phyloP scores from a whole-genome alignment of 2,888 invertebrate genomes.

The Tupiocoris notatus region DNA sequence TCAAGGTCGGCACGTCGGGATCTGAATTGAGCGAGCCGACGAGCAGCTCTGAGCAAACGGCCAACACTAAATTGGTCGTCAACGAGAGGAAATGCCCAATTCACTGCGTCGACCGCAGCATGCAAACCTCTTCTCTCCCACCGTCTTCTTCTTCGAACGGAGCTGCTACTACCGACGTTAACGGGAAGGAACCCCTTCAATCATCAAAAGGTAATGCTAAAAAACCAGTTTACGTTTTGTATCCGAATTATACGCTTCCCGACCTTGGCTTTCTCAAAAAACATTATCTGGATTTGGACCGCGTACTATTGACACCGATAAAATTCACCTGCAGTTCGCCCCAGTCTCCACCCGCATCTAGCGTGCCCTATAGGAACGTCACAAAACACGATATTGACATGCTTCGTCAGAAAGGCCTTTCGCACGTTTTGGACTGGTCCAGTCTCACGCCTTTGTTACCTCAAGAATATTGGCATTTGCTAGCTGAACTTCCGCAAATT shows the following conservation, averaged over 20 bases:
- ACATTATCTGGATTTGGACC: slow-evolving; percentile 58
- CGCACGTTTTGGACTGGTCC: slow-evolving; percentile 89
- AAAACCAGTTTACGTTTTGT: slow-evolving; percentile 81
- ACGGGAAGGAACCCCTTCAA: neutral
- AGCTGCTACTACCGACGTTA: neutral
- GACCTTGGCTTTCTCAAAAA: slow-evolving; percentile 76
- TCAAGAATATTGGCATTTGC: slow-evolving; percentile 73
- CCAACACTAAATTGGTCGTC: slow-evolving; percentile 39
- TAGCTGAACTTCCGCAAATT: slow-evolving; percentile 78
- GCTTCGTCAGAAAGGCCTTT: slow-evolving; percentile 68
- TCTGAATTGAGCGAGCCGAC: slow-evolving; percentile 45
- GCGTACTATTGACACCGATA: slow-evolving; percentile 73
- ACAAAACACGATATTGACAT: slow-evolving; percentile 80
- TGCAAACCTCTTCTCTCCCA: slow-evolving; percentile 63
- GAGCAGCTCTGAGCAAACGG: slow-evolving; percentile 41
- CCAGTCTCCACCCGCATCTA: slow-evolving; percentile 48
- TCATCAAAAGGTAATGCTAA: slow-evolving; percentile 41
- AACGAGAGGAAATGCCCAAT: slow-evolving; percentile 58
- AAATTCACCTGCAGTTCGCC: slow-evolving; percentile 55
- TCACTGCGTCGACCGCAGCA: slow-evolving; percentile 68
- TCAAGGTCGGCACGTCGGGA: slow-evolving; percentile 44
- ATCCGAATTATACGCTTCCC: slow-evolving; percentile 86
- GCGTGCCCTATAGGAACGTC: slow-evolving; percentile 60
- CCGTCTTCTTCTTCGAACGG: neutral
- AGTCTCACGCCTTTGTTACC: slow-evolving; percentile 86